Percentiles rank a stretch among this genome's conserved stretches.
phyloP scores from a whole-genome alignment of 64 coral and sea anemone genomes.

The Orbicella faveolata region DNA sequence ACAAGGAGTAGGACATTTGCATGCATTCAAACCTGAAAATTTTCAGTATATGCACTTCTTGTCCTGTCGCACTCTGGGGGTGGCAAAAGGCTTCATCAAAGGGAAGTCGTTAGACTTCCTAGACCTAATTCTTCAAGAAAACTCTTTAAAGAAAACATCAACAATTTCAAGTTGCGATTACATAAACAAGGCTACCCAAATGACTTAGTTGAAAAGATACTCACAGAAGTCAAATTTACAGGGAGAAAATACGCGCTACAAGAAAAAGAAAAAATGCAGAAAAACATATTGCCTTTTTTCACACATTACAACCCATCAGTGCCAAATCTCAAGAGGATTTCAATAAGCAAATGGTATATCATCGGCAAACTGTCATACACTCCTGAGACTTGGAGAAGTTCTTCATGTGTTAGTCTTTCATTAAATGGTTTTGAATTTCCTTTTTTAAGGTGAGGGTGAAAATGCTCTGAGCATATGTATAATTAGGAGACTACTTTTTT shows the following conservation, averaged over 20 bases:
- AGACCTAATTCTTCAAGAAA: slow-evolving; percentile 11
- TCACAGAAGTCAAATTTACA: not conserved
- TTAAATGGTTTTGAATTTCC: no score
- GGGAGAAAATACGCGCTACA: not conserved
- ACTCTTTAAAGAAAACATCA: not conserved
- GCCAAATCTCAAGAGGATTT: not conserved
- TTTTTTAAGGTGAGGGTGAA: no score
- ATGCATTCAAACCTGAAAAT: slow-evolving; percentile 13
- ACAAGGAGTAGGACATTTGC: no score
- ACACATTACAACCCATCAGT: slow-evolving; percentile 1
- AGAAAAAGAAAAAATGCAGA: not conserved
- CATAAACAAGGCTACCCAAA: not conserved
- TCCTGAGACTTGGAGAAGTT: no score
- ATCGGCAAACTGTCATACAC: not conserved
- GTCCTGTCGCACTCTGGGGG: not conserved
- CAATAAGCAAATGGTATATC: not conserved
- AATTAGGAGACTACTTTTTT: no score
- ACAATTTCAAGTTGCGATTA: not conserved
- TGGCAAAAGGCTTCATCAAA: not conserved
- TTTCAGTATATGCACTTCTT: slow-evolving; percentile 4
- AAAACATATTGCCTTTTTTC: not conserved
- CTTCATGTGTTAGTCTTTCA: no score
- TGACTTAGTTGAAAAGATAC: not conserved
- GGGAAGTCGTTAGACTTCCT: not conserved
- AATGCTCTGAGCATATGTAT: no score